phyloP scores from a whole-genome alignment of 2,113 vertebrate genomes.

The Caracal caracal region DNA sequence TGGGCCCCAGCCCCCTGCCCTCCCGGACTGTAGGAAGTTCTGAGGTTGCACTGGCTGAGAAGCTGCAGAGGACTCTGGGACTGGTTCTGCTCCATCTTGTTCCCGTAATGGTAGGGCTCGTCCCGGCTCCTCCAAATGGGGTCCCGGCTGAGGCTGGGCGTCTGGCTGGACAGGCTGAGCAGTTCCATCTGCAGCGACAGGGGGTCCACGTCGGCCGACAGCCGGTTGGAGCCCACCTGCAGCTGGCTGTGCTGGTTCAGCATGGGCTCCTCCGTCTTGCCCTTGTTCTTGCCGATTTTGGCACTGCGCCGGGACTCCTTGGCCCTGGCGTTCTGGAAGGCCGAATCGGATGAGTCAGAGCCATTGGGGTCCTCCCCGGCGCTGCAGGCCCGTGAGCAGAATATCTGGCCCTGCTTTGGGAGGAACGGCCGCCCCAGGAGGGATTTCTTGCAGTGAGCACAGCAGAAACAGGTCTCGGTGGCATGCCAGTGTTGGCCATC shows the following conservation, averaged over 20 bases:
- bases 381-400: conserved; percentile 97
- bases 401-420: conserved; percentile 98
- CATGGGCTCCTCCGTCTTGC: conserved; percentile 85
- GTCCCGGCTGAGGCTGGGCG: conserved; percentile 94
- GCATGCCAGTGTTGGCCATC: conserved; percentile 99
- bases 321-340: conserved; percentile 96
- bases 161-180: conserved; percentile 97
- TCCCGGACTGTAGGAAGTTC: conserved; percentile 90
- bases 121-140: conserved; percentile 93
- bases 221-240: conserved; percentile 89
- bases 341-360: conserved; percentile 96
- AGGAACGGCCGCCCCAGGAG: conserved; percentile 97
- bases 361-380: conserved; percentile 94
- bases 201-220: conserved; percentile 95
- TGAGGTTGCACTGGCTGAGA: conserved; percentile 95
- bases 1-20: conserved; percentile 86
- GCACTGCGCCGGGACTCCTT: conserved; percentile 95
- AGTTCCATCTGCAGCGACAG: conserved; percentile 98
- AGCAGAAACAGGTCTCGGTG: conserved; percentile 97
- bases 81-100: conserved; percentile 88
- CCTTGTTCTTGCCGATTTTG: conserved; percentile 92
- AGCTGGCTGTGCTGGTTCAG: conserved; percentile 84
- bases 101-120: conserved; percentile 90
- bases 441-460: conserved; percentile 96
- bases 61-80: conserved; percentile 93